Conservation (phyloP, 1,140 invertebrate genomes). For the Drosophila bipectinata region DNA sequence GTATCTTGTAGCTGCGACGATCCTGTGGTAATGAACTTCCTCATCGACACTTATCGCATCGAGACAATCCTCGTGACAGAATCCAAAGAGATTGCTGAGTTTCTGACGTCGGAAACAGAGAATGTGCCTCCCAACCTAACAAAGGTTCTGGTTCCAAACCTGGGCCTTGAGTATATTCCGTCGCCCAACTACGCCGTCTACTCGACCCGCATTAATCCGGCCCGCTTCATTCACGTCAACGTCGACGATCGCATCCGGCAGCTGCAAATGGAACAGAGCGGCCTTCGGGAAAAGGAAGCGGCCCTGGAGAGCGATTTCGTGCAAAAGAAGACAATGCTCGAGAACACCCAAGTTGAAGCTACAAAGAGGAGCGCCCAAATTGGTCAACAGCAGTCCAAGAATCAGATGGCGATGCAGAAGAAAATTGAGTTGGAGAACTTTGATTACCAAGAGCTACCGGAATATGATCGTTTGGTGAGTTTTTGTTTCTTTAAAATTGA, state of each 20-base stretch:
- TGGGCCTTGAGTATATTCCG: slow-evolving; percentile 82
- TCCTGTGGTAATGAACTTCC: slow-evolving; percentile 91
- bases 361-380: slow-evolving; percentile 33
- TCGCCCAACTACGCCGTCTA: slow-evolving; percentile 89
- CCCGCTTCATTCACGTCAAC: slow-evolving; percentile 87
- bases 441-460: slow-evolving; percentile 55
- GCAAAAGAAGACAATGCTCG: slow-evolving; percentile 8
- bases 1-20: slow-evolving; percentile 85
- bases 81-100: slow-evolving; percentile 86
- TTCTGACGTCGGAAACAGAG: slow-evolving; percentile 86
- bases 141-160: slow-evolving; percentile 87
- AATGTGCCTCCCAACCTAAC: slow-evolving; percentile 88
- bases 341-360: slow-evolving; percentile 27
- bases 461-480: slow-evolving; percentile 49
- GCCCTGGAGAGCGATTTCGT: slow-evolving; percentile 24
- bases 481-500: not conserved
- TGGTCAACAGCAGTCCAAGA: slow-evolving; percentile 36
- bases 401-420: slow-evolving; percentile 44
- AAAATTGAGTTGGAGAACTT: slow-evolving; percentile 69
- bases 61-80: slow-evolving; percentile 89
- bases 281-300: slow-evolving; percentile 26
- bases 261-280: slow-evolving; percentile 47
- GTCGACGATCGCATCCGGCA: slow-evolving; percentile 85
- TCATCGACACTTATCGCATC: slow-evolving; percentile 91
- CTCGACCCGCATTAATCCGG: slow-evolving; percentile 84